phyloP scores from a whole-genome alignment of 2,888 invertebrate genomes.

The Platycheirus rosarum region DNA sequence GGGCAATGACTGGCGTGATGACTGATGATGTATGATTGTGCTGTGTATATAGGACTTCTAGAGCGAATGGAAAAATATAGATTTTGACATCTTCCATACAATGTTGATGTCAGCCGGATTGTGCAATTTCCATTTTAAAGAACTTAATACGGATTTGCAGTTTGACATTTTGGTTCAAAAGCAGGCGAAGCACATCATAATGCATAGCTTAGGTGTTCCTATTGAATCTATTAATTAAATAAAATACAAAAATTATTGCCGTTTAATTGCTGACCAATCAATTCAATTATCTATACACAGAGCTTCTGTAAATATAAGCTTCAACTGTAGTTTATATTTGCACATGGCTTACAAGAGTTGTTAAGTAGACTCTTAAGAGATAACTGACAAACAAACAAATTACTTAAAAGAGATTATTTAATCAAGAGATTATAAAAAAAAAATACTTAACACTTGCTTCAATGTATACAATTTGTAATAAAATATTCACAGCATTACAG shows the following conservation, averaged over 20 bases:
- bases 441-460: not conserved
- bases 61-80: constrained; percentile 2
- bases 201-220: too few relatives aligned
- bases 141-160: not conserved
- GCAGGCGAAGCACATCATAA: too few relatives aligned
- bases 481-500: too few relatives aligned
- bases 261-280: too few relatives aligned
- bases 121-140: not conserved
- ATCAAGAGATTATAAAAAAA: not conserved
- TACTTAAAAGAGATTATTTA: constrained; percentile 1
- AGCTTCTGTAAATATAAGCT: not conserved
- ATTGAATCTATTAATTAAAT: too few relatives aligned
- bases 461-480: too few relatives aligned
- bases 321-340: not conserved
- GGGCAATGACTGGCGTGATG: constrained; percentile 52
- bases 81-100: not conserved
- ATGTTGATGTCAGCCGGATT: not conserved
- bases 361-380: constrained; percentile 2
- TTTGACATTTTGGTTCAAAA: too few relatives aligned
- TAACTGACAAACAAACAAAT: constrained; percentile 19
- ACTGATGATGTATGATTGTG: not conserved
- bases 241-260: too few relatives aligned
- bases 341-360: not conserved
- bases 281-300: too few relatives aligned
- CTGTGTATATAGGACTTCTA: not conserved